Percentiles rank a stretch among this genome's conserved stretches.
Evolutionary conservation across 35 echinoderm and acorn worm genomes (phyloP).

Genomic region (Holothuria glaberrima): DNA sequence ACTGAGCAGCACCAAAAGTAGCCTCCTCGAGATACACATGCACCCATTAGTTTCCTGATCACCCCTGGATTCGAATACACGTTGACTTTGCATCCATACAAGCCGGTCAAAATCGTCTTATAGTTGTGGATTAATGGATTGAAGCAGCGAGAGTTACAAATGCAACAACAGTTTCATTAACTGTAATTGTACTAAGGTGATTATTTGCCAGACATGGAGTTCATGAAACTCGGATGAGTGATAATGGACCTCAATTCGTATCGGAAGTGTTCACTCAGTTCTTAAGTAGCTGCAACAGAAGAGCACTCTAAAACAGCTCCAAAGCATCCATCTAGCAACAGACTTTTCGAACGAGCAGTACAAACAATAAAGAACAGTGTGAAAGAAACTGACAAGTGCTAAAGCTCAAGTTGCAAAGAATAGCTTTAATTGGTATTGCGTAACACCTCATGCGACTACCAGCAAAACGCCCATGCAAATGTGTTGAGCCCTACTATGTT

Average conservation of each 20-base stretch:
- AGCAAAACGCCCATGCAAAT: slow-evolving; percentile 39
- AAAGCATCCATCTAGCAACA: slow-evolving; percentile 65
- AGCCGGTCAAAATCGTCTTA: slow-evolving; percentile 21
- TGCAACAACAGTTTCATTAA: slow-evolving; percentile 42
- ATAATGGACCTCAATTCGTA: slow-evolving; percentile 70
- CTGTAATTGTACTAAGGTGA: slow-evolving; percentile 37
- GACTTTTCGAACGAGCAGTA: slow-evolving; percentile 62
- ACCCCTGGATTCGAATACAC: slow-evolving; percentile 56
- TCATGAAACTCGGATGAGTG: slow-evolving; percentile 72
- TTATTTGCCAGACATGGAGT: slow-evolving; percentile 67
- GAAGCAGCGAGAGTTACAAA: slow-evolving; percentile 17
- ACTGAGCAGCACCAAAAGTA: slow-evolving; percentile 35
- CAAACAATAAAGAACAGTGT: slow-evolving; percentile 69
- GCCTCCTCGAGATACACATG: slow-evolving; percentile 4
- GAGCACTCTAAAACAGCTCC: slow-evolving; percentile 66
- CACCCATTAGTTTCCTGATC: slow-evolving; percentile 32
- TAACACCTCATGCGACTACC: slow-evolving; percentile 55
- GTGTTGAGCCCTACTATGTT: neutral
- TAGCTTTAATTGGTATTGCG: slow-evolving; percentile 42
- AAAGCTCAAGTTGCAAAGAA: slow-evolving; percentile 57
- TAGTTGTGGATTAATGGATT: slow-evolving; percentile 51
- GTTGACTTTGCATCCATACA: slow-evolving; percentile 50
- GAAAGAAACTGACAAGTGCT: slow-evolving; percentile 46
- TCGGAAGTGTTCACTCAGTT: slow-evolving; percentile 62
- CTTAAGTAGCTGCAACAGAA: slow-evolving; percentile 33